Percentiles rank a stretch among this genome's conserved stretches.
Evolutionary conservation across 2,797 vertebrate species (phyloP).

Genomic region (Sebastes jordani): DNA sequence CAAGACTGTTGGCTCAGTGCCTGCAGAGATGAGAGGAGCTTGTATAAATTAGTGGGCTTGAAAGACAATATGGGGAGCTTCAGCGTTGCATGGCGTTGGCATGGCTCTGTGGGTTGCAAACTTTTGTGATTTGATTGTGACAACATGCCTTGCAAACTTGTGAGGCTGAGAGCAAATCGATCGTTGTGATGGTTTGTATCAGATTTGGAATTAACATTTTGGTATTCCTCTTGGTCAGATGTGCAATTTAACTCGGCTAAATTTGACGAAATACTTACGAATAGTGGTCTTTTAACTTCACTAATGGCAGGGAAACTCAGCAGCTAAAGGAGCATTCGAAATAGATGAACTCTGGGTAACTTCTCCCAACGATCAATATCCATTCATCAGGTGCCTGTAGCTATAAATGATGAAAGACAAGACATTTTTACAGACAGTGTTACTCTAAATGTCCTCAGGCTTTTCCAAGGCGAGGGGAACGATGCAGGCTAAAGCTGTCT

Average conservation of each 20-base stretch:
- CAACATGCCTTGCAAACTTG: not conserved
- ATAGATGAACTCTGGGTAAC: slow-evolving; percentile 49
- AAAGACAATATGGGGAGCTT: slow-evolving; percentile 46
- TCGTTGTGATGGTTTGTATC: not conserved
- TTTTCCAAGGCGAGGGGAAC: slow-evolving; percentile 20
- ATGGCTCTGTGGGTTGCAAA: slow-evolving; percentile 12
- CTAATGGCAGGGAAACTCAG: slow-evolving; percentile 10
- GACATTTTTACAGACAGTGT: slow-evolving; percentile 43
- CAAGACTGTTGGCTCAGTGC: slow-evolving; percentile 50
- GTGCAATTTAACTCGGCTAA: not conserved
- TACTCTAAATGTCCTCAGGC: slow-evolving; percentile 49
- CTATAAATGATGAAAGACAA: slow-evolving; percentile 51
- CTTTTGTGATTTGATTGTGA: slow-evolving; percentile 12
- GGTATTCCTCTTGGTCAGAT: not conserved
- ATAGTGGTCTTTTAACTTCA: not conserved
- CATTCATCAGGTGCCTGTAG: slow-evolving; percentile 58
- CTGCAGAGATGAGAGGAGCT: slow-evolving; percentile 52
- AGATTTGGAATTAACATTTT: not conserved
- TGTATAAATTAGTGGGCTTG: slow-evolving; percentile 59
- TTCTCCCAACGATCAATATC: slow-evolving; percentile 59
- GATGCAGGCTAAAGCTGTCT: slow-evolving; percentile 37
- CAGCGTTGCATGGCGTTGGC: slow-evolving; percentile 31
- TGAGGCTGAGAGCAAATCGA: not conserved
- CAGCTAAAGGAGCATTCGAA: slow-evolving; percentile 42
- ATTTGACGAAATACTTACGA: not conserved